Base-by-base conservation (phyloP, 2,797 vertebrate genomes). In the Pipistrellus nathusii region DNA sequence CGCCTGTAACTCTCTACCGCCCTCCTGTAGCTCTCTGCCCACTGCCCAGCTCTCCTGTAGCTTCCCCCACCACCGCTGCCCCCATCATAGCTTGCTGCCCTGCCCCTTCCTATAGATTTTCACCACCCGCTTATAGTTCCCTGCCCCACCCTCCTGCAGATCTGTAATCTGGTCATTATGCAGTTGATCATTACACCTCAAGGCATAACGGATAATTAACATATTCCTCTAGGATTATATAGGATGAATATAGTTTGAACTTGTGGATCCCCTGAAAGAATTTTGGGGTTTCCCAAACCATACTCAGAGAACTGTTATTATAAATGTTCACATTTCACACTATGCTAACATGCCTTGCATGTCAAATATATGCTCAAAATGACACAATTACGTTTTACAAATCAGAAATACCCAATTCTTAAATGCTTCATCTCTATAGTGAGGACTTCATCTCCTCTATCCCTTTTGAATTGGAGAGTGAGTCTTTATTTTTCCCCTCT, bases 231-330 rank as follows among this genome's bases (percentile, higher is more conserved):
- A 20, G 21, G 23, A 55, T 55, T 55, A 55, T 55, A 55, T 55
- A 55, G 53, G 53, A 55, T 66, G 44, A 87, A 91, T 94, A 75
- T 92, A 76, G 35, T 44, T 69, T 92, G 57, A 86, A 18, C 12
- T 80, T 75, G 27, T 64, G 1, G 59, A 73, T 6, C 48, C 5
- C 15, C 7, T 81, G 38, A 92, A 95, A 85, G 71, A 85, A 21
- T 55, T 77, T 62, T 81, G 57, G 57, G 55, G 17, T 91, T 62
- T 38, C 11, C 32, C 38, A 55, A 85, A 59, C 4, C 5, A 44
- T 32, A 76, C 46, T 81, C 44, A 27, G n/a, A 76, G 9, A 81
- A 68, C 18, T 71, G 18, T 13, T 57, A 23, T 1, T 85, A 1
- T 12, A 10, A 90, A 51, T 4, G n/a, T 72, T 77, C 66, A n/a